phyloP scores from a whole-genome alignment of 2,888 invertebrate species.

The Trileptium ribeirensis region DNA sequence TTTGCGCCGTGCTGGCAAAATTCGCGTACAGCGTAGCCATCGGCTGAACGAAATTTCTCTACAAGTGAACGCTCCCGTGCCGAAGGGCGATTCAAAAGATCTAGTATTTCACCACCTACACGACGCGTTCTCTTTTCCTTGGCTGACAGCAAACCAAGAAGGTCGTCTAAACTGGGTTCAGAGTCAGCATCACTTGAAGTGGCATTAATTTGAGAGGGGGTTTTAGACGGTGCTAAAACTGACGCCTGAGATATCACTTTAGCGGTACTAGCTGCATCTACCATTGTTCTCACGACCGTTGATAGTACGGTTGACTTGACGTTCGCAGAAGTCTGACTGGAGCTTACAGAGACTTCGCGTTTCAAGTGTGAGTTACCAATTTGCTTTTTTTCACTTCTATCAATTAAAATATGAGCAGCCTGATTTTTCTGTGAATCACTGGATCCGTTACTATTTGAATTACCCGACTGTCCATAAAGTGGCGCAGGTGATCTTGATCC shows the following conservation, averaged over 20 bases:
- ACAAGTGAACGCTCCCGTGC: slow-evolving; percentile 87
- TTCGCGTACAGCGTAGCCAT: slow-evolving; percentile 82
- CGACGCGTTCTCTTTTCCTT: slow-evolving; percentile 90
- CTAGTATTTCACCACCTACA: slow-evolving; percentile 88
- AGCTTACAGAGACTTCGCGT: background rate
- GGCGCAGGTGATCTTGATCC: background rate
- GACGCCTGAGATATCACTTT: no score
- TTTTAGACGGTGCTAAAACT: background rate
- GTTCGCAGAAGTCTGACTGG: background rate
- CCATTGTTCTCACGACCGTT: no score
- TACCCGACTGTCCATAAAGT: no score
- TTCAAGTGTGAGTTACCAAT: no score
- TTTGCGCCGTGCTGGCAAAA: slow-evolving; percentile 93
- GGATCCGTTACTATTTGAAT: background rate
- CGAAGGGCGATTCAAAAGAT: slow-evolving; percentile 84
- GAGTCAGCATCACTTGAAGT: background rate
- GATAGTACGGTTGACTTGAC: no score
- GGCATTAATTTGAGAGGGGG: background rate
- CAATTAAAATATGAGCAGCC: no score
- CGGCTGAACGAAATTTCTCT: slow-evolving; percentile 70
- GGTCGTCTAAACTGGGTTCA: slow-evolving; percentile 59
- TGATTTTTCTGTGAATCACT: no score
- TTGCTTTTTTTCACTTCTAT: no score
- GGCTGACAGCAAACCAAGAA: slow-evolving; percentile 83
- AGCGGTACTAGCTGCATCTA: background rate